Percentiles rank a stretch among this genome's conserved stretches.
Conservation (phyloP, 2,888 invertebrate genomes). For the Cistogaster globosa region DNA sequence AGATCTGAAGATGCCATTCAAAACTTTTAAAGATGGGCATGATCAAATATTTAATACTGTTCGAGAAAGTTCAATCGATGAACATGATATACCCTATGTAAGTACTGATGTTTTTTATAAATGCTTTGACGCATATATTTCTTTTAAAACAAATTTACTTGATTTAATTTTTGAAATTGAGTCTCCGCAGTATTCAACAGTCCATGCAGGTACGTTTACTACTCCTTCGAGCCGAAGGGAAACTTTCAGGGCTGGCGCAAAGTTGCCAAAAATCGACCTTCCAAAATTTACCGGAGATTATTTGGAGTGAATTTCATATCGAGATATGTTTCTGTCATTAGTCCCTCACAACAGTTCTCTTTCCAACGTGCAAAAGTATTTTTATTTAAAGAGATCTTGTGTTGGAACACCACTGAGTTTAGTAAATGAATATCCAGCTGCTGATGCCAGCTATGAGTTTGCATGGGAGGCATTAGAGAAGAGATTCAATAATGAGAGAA, state of each 20-base stretch:
- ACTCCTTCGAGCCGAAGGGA: slow-evolving; percentile 33
- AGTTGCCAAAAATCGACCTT: slow-evolving; percentile 53
- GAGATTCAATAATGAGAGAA: too few species aligned
- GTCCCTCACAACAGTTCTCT: slow-evolving; percentile 51
- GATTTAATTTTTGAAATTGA: slow-evolving; percentile 38
- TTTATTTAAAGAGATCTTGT: slow-evolving; percentile 52
- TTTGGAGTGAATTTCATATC: slow-evolving; percentile 57
- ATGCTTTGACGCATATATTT: slow-evolving; percentile 49
- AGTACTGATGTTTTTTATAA: slow-evolving; percentile 27
- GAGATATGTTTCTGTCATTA: slow-evolving; percentile 57
- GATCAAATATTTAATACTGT: slow-evolving; percentile 34
- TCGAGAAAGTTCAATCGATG: slow-evolving; percentile 33
- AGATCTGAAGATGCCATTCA: slow-evolving; percentile 30
- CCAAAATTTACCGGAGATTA: slow-evolving; percentile 59
- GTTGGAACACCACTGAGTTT: too few species aligned
- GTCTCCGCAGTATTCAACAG: slow-evolving; percentile 36
- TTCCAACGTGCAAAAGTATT: slow-evolving; percentile 56
- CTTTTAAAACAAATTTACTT: slow-evolving; percentile 42
- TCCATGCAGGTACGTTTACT: slow-evolving; percentile 54
- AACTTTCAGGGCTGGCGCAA: slow-evolving; percentile 35
- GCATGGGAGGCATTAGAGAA: too few species aligned
- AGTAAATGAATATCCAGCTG: too few species aligned
- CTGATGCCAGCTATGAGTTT: too few species aligned
- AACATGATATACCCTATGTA: slow-evolving; percentile 35
- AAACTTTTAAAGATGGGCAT: slow-evolving; percentile 54